These are phyloP conservation scores for Tragelaphus imberbis DNA, from an alignment of 2,113 vertebrate genomes.

Conservation along the genomic window DNA sequence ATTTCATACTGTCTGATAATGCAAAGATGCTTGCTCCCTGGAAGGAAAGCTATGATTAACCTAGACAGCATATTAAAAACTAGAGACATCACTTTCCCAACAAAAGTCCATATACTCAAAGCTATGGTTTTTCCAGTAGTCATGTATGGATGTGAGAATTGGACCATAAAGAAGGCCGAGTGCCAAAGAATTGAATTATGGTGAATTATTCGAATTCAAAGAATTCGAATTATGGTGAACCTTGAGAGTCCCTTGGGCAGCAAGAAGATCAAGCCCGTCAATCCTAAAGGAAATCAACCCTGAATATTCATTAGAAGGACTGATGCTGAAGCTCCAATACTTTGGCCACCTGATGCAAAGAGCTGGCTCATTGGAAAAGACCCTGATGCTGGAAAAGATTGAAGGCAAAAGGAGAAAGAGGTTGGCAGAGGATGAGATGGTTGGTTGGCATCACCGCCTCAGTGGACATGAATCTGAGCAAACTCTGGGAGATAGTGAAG, in stretches of 20 bases:
- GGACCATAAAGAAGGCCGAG: background rate
- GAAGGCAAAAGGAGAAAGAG: background rate
- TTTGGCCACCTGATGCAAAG: background rate
- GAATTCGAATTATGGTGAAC: background rate
- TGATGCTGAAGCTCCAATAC: background rate
- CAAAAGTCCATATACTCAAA: background rate
- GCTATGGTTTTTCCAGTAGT: background rate
- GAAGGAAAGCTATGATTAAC: background rate
- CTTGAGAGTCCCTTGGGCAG: background rate
- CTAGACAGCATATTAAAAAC: background rate
- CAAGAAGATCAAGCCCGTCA: background rate
- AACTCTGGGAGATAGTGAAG: background rate
- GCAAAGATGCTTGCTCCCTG: background rate
- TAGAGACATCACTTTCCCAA: background rate
- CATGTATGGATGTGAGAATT: background rate
- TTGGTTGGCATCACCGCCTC: background rate
- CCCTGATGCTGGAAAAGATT: background rate
- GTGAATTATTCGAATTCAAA: background rate
- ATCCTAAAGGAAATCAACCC: background rate
- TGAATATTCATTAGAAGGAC: background rate
- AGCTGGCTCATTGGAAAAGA: background rate
- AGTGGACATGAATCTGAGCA: background rate
- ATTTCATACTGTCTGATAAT: background rate
- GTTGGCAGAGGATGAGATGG: background rate
- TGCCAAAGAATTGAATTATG: background rate